phyloP scores from a whole-genome alignment of 1,140 invertebrate species.

The Elysia chlorotica region DNA sequence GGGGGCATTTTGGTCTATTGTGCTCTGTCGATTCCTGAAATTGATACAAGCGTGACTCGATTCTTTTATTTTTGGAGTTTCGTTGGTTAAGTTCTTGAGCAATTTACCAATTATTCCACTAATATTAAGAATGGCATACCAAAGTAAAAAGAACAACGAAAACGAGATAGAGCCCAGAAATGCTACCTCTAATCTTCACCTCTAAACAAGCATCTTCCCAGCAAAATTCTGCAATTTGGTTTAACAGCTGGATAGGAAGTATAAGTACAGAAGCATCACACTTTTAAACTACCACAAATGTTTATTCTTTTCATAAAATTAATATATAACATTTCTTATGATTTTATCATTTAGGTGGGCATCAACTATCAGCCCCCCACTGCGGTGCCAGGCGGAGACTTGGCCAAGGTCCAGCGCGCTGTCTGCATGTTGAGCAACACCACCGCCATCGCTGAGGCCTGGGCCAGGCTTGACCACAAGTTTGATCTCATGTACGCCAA shows the following conservation, averaged over 20 bases:
- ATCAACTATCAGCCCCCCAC: slow-evolving; percentile 13
- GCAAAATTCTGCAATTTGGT: not conserved
- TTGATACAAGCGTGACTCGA: not conserved
- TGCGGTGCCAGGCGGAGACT: slow-evolving; percentile 19
- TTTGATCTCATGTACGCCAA: no score
- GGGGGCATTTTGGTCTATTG: not conserved
- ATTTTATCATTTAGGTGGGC: no score
- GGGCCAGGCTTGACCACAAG: not conserved
- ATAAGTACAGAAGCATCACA: slow-evolving; percentile 29
- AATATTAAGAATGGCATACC: no score
- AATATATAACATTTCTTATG: not conserved
- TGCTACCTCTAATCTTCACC: no score
- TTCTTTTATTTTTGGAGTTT: not conserved
- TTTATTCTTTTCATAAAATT: slow-evolving; percentile 14
- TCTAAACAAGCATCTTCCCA: not conserved
- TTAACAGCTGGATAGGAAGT: not conserved
- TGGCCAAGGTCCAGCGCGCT: not conserved
- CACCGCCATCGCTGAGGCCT: not conserved
- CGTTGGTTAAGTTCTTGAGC: not conserved
- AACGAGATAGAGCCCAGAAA: no score
- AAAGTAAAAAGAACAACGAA: no score
- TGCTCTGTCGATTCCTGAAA: not conserved
- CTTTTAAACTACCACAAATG: not conserved
- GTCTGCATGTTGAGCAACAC: not conserved
- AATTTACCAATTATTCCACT: no score